Conservation (phyloP, 1,140 invertebrate genomes). For the Anoplophora glabripennis region DNA sequence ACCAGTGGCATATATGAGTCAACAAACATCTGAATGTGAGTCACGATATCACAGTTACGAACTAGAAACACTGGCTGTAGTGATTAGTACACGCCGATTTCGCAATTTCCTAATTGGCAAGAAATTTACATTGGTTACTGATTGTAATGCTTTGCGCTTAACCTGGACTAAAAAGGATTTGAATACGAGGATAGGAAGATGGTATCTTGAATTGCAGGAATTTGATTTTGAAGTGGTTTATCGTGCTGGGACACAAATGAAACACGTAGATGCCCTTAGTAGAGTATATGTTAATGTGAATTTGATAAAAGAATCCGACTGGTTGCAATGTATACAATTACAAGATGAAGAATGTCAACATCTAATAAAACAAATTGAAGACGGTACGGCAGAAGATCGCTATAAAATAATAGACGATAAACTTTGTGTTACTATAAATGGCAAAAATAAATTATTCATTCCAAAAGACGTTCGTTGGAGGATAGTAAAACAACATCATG, state of each 20-base stretch:
- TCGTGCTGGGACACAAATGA: conserved; percentile 1
- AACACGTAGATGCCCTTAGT: conserved; percentile 2
- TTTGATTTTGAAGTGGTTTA: conserved; percentile 5
- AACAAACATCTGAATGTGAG: neutral
- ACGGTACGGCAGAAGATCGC: too few species aligned
- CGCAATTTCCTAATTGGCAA: neutral
- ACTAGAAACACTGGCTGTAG: neutral
- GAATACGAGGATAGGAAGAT: neutral
- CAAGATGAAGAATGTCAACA: too few species aligned
- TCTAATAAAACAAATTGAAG: too few species aligned
- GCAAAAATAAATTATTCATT: too few species aligned
- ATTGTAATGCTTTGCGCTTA: neutral
- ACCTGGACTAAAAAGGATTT: neutral
- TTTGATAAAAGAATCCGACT: too few species aligned
- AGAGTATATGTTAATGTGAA: too few species aligned
- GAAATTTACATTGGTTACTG: neutral
- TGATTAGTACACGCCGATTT: neutral
- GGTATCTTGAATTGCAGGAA: conserved; percentile 9
- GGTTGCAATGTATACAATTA: too few species aligned
- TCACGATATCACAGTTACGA: neutral
- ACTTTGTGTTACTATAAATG: too few species aligned
- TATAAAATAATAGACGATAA: too few species aligned
- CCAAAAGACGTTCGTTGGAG: too few species aligned
- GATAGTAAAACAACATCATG: too few species aligned
- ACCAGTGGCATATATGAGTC: neutral